phyloP scores from a whole-genome alignment of 92 coral and sea anemone genomes.

The Porites cylindrica region DNA sequence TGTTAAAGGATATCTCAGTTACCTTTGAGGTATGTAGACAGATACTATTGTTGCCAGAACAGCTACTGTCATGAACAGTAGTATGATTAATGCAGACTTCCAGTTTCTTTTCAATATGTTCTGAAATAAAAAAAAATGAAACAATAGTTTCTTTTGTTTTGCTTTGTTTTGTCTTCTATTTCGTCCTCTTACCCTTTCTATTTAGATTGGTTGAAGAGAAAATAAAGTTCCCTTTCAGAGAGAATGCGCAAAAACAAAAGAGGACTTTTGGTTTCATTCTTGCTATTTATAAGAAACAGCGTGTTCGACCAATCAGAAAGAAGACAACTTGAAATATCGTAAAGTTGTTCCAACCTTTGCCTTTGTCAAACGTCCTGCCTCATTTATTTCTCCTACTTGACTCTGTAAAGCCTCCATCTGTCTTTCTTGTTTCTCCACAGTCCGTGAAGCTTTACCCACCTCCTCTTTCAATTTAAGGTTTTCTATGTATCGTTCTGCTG shows the following conservation, averaged over 20 bases:
- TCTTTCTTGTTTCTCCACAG: constrained; percentile 31
- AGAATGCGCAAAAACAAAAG: no score
- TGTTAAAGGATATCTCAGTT: neutral
- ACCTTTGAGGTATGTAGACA: constrained; percentile 7
- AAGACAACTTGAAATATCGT: neutral
- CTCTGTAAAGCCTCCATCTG: constrained; percentile 26
- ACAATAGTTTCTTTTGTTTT: neutral
- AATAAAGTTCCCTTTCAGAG: neutral
- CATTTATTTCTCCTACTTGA: constrained; percentile 13
- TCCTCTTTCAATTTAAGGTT: constrained; percentile 29
- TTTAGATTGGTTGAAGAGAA: neutral
- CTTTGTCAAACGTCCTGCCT: neutral
- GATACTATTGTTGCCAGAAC: constrained; percentile 20
- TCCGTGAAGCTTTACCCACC: constrained; percentile 18
- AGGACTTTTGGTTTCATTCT: no score
- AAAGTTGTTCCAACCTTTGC: constrained; percentile 15
- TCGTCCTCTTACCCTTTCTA: no score
- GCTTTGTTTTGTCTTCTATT: neutral
- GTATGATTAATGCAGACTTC: constrained; percentile 11
- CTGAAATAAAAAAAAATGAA: neutral
- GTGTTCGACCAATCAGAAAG: neutral
- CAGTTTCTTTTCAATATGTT: neutral
- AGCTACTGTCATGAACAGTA: constrained; percentile 14
- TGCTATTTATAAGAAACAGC: neutral
- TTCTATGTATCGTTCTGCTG: constrained; percentile 27